A percentile compares a stretch with the other conserved stretches of the same genome.
phyloP scores from a whole-genome alignment of 1,140 invertebrate species.

The Agrypnia vestita region DNA sequence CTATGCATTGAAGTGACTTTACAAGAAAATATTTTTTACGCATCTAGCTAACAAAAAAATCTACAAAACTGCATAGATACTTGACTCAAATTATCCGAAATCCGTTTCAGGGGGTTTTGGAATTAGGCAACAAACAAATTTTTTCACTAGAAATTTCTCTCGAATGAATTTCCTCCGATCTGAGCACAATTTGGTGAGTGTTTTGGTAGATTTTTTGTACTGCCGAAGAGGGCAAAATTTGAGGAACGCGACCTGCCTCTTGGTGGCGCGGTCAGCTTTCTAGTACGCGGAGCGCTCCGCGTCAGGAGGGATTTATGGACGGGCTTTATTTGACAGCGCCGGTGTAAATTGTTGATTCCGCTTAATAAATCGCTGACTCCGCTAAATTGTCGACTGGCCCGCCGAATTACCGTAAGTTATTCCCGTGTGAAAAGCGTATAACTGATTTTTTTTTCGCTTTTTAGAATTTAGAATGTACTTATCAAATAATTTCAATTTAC shows the following conservation, averaged over 20 bases:
- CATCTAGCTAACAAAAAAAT: too few species aligned
- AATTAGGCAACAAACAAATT: too few species aligned
- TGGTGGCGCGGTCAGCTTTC: slow-evolving; percentile 31
- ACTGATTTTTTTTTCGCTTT: neutral
- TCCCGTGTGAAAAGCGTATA: slow-evolving; percentile 32
- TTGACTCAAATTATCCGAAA: too few species aligned
- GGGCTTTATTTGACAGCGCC: slow-evolving; percentile 32
- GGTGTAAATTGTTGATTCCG: slow-evolving; percentile 33
- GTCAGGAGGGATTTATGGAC: slow-evolving; percentile 28
- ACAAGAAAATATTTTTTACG: too few species aligned
- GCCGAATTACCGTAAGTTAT: slow-evolving; percentile 16
- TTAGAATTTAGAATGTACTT: neutral
- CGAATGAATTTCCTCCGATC: too few species aligned
- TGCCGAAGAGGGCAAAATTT: neutral
- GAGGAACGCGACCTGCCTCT: slow-evolving; percentile 2
- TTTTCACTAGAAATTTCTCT: too few species aligned
- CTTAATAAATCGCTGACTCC: slow-evolving; percentile 25
- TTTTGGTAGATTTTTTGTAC: too few species aligned
- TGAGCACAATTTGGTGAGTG: too few species aligned
- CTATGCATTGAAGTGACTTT: too few species aligned
- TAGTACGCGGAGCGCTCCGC: slow-evolving; percentile 5
- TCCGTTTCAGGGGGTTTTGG: too few species aligned
- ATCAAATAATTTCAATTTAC: slow-evolving; percentile 5
- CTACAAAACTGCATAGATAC: too few species aligned
- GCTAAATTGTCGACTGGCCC: neutral